Evolutionary conservation across 2,113 vertebrate genomes (phyloP).

Genomic region (Potamarius usumacintae): DNA sequence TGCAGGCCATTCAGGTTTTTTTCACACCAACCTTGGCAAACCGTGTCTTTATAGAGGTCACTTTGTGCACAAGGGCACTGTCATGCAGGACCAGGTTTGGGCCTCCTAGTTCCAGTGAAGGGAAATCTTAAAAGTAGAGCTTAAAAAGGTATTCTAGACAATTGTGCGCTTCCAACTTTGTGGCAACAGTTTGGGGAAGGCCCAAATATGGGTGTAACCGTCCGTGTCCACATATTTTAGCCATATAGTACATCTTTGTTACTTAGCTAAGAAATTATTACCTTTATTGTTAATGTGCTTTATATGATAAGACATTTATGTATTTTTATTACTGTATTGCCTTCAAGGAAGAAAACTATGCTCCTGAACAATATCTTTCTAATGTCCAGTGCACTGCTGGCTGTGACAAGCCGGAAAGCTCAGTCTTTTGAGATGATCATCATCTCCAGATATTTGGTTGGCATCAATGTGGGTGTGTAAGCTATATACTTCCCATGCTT

Average conservation of each 20-base stretch:
- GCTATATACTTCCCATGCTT: neutral
- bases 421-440: constrained; percentile 90
- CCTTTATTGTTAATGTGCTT: neutral
- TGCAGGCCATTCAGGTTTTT: too few relatives aligned
- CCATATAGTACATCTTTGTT: neutral
- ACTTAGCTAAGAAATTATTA: neutral
- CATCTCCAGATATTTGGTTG: constrained; percentile 80
- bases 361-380: constrained; percentile 85
- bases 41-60: too few relatives aligned
- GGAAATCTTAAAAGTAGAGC: neutral
- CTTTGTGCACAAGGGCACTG: too few relatives aligned
- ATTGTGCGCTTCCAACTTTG: neutral
- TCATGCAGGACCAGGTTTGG: neutral
- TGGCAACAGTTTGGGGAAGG: neutral
- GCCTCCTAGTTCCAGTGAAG: neutral
- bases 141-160: neutral
- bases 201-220: neutral
- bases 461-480: constrained; percentile 81
- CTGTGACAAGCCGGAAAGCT: constrained; percentile 76
- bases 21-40: too few relatives aligned
- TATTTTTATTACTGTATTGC: constrained; percentile 23
- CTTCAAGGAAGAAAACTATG: constrained; percentile 84
- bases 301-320: neutral
- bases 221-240: neutral
- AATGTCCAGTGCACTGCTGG: constrained; percentile 73